Evolutionary conservation across 2,888 invertebrate species (phyloP).

Genomic region (Latrodectus hesperus): DNA sequence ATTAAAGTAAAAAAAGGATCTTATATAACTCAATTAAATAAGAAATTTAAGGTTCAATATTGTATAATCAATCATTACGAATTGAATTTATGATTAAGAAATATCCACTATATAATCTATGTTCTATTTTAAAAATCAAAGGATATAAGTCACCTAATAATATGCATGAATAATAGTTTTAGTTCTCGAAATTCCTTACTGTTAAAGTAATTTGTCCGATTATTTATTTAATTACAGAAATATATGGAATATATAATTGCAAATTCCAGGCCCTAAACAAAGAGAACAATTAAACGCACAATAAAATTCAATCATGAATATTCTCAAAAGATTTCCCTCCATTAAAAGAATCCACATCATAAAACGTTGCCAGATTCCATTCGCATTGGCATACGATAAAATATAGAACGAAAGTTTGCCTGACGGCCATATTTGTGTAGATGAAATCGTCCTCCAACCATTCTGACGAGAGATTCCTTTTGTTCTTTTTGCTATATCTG

Average conservation of each 20-base stretch:
- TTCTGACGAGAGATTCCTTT: neutral
- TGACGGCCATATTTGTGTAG: neutral
- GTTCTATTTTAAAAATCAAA: too few species aligned
- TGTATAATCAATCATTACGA: too few species aligned
- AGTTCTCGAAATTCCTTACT: too few species aligned
- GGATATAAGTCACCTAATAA: too few species aligned
- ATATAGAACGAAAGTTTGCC: neutral
- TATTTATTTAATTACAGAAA: neutral
- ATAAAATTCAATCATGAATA: neutral
- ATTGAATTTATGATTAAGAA: too few species aligned
- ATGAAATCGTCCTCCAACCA: slow-evolving; percentile 1
- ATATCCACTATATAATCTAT: too few species aligned
- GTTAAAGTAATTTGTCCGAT: too few species aligned
- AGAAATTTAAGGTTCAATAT: too few species aligned
- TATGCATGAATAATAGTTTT: too few species aligned
- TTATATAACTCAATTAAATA: too few species aligned
- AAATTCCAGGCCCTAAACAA: neutral
- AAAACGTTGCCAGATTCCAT: slow-evolving; percentile 1
- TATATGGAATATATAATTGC: neutral
- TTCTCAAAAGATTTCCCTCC: neutral
- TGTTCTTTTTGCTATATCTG: slow-evolving; percentile 5
- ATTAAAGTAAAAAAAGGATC: too few species aligned
- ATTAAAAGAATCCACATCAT: neutral
- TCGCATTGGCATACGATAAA: slow-evolving; percentile 1
- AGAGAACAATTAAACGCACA: neutral